Percentiles rank a stretch among this genome's conserved stretches.
Conservation (phyloP, 2,888 invertebrate genomes). For the Gryllus longicercus region DNA sequence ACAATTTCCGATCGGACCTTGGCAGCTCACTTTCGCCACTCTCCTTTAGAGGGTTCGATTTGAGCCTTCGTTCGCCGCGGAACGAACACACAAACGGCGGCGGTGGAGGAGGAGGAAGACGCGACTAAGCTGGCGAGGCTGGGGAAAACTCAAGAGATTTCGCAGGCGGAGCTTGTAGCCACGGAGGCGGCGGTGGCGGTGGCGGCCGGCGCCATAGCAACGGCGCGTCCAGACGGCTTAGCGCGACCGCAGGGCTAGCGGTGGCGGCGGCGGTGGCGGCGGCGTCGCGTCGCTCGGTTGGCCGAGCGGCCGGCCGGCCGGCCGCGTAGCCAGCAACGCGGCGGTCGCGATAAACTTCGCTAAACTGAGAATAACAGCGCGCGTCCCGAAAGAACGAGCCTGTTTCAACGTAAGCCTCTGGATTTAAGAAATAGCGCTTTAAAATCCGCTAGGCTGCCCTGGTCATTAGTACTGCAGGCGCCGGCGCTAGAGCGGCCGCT, state of each 20-base stretch:
- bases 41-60: no score
- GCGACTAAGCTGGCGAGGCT: neutral
- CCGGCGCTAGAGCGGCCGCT: neutral
- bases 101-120: neutral
- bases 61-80: no score
- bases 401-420: neutral
- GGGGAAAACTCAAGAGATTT: neutral
- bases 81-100: no score
- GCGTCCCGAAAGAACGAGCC: neutral
- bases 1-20: no score
- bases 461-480: constrained; percentile 1
- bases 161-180: neutral
- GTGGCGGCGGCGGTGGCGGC: no score
- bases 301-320: no score
- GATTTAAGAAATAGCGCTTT: constrained; percentile 1
- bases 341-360: neutral
- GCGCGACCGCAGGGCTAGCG: neutral
- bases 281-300: no score
- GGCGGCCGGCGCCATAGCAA: constrained; percentile 6
- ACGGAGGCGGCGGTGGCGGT: neutral
- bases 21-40: no score
- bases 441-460: neutral
- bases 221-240: constrained; percentile 2
- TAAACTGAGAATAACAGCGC: constrained; percentile 17
- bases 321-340: neutral